These are phyloP conservation scores for Habrosyne pyritoides DNA, from an alignment of 2,888 invertebrate species.

Conservation along the genomic window DNA sequence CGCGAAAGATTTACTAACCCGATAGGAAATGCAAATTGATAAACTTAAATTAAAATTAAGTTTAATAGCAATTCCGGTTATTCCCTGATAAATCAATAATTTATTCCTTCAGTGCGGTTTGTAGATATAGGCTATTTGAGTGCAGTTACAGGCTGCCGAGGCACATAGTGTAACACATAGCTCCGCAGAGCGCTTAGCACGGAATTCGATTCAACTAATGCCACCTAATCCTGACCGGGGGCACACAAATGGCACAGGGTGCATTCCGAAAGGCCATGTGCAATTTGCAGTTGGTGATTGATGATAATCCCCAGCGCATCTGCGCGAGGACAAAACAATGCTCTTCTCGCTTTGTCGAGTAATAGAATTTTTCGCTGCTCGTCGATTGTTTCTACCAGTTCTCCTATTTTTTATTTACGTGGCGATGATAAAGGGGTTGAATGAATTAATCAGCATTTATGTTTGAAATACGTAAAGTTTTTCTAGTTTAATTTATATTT, in stretches of 20 bases:
- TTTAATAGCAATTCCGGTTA: slow-evolving; percentile 32
- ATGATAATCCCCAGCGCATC: slow-evolving; percentile 73
- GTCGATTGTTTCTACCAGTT: slow-evolving; percentile 19
- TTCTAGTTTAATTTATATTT: no score
- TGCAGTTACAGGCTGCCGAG: slow-evolving; percentile 45
- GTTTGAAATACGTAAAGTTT: no score
- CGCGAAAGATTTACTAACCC: slow-evolving; percentile 40
- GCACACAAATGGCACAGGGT: slow-evolving; percentile 69
- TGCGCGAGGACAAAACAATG: slow-evolving; percentile 63
- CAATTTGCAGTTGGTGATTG: slow-evolving; percentile 78
- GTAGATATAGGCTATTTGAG: slow-evolving; percentile 40
- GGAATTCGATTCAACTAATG: slow-evolving; percentile 81
- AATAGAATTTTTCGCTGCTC: slow-evolving; percentile 45
- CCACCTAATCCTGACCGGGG: slow-evolving; percentile 74
- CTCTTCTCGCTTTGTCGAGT: slow-evolving; percentile 28
- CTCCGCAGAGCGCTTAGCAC: slow-evolving; percentile 75
- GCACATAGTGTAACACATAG: slow-evolving; percentile 65
- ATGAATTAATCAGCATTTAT: background rate
- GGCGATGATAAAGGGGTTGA: background rate
- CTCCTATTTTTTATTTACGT: slow-evolving; percentile 7
- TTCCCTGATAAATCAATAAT: slow-evolving; percentile 46
- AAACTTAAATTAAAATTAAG: slow-evolving; percentile 65
- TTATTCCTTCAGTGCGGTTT: slow-evolving; percentile 34
- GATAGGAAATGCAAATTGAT: slow-evolving; percentile 61
- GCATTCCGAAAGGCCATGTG: slow-evolving; percentile 74